These are phyloP conservation scores for Clanis bilineata DNA, from an alignment of 2,888 invertebrate genomes.

Conservation along the genomic window DNA sequence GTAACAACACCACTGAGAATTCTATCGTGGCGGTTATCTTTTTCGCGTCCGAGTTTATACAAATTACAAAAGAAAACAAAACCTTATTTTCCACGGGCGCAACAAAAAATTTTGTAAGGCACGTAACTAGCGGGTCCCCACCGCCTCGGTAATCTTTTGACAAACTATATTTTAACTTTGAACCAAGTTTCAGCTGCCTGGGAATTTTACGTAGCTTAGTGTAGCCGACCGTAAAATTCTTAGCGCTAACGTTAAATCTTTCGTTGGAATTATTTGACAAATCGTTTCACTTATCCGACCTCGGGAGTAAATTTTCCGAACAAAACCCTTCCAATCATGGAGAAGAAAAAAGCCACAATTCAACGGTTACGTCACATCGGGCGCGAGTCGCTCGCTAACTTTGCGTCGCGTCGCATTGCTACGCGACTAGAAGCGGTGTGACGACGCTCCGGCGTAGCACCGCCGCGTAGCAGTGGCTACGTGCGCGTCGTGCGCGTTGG, in stretches of 20 bases:
- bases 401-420: constrained; percentile 50
- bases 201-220: constrained; percentile 9
- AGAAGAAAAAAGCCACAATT: constrained; percentile 12
- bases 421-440: constrained; percentile 45
- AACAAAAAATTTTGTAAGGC: constrained; percentile 6
- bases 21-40: not conserved
- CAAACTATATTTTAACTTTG: constrained; percentile 11
- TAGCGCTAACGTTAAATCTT: constrained; percentile 14
- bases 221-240: constrained; percentile 13
- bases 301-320: constrained; percentile 26
- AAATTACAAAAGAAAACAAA: constrained; percentile 9
- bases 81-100: not conserved
- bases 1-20: not conserved
- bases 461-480: constrained; percentile 71
- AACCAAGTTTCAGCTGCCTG: constrained; percentile 1
- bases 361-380: constrained; percentile 53
- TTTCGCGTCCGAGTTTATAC: not conserved
- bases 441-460: constrained; percentile 30
- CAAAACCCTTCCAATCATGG: constrained; percentile 18
- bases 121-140: not conserved
- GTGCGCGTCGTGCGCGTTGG: constrained; percentile 60
- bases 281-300: constrained; percentile 28
- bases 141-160: constrained; percentile 6
- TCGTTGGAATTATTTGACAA: constrained; percentile 26
- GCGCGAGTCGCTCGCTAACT: constrained; percentile 23